phyloP scores from a whole-genome alignment of 2,888 invertebrate genomes.

The Hipparchia sbordonii region DNA sequence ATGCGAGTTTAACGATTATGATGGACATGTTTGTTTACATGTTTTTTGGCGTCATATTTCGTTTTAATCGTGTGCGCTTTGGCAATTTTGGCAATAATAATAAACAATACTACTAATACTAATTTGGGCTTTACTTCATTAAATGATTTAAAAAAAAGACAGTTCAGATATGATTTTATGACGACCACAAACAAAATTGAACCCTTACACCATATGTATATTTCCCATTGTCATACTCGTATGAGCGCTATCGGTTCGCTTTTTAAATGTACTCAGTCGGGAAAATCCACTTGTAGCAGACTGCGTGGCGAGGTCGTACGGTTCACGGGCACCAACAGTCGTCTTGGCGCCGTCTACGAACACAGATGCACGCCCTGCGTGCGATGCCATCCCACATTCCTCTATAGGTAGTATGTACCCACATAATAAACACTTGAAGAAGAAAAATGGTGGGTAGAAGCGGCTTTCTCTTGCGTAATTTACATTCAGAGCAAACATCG shows the following conservation, averaged over 20 bases:
- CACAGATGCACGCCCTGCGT: slow-evolving; percentile 40
- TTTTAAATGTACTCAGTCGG: slow-evolving; percentile 52
- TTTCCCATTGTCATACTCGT: background rate
- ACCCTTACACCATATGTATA: too few species aligned
- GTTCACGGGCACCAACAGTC: slow-evolving; percentile 55
- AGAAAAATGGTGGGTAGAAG: slow-evolving; percentile 21
- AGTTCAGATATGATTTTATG: too few species aligned
- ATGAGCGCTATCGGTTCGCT: slow-evolving; percentile 8
- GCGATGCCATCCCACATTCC: slow-evolving; percentile 21
- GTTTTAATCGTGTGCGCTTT: too few species aligned
- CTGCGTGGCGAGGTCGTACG: slow-evolving; percentile 63
- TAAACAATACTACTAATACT: too few species aligned
- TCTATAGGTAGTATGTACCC: slow-evolving; percentile 14
- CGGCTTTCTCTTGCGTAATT: slow-evolving; percentile 53
- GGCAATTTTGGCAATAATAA: too few species aligned
- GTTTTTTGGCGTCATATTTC: too few species aligned
- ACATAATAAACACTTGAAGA: slow-evolving; percentile 12
- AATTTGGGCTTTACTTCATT: too few species aligned
- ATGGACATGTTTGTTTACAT: too few species aligned
- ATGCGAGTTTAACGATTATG: too few species aligned
- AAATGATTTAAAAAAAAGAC: too few species aligned
- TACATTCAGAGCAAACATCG: slow-evolving; percentile 77
- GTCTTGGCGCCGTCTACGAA: slow-evolving; percentile 61
- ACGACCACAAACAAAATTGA: too few species aligned
- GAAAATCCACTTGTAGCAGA: slow-evolving; percentile 60